phyloP scores from a whole-genome alignment of 2,888 invertebrate species.

The Ormyrus thymus region DNA sequence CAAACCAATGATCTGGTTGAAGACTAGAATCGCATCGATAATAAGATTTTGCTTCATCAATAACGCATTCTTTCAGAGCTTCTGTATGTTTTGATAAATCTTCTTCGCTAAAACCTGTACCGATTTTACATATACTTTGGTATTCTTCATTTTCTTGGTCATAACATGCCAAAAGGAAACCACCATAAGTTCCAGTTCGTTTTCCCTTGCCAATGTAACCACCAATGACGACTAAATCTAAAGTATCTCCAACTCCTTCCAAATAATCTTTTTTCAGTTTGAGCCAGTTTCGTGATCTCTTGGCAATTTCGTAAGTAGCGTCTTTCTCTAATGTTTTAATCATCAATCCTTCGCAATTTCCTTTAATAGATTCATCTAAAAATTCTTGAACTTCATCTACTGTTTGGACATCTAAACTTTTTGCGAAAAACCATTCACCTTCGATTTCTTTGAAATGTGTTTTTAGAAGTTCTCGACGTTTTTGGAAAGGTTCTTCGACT shows the following conservation, averaged over 20 bases:
- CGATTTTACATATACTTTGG: slow-evolving; percentile 95
- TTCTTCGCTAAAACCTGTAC: slow-evolving; percentile 96
- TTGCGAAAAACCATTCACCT: slow-evolving; percentile 94
- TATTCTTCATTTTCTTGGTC: slow-evolving; percentile 93
- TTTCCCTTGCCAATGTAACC: slow-evolving; percentile 95
- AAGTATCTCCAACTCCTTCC: slow-evolving; percentile 95
- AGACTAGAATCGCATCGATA: slow-evolving; percentile 85
- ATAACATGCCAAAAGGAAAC: slow-evolving; percentile 95
- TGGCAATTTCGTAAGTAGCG: slow-evolving; percentile 97
- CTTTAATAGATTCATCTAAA: slow-evolving; percentile 94
- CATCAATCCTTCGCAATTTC: slow-evolving; percentile 99
- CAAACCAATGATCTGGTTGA: slow-evolving; percentile 93
- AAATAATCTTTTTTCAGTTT: slow-evolving; percentile 99
- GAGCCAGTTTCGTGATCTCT: slow-evolving; percentile 94
- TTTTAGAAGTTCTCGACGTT: slow-evolving; percentile 84
- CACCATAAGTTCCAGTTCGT: slow-evolving; percentile 94
- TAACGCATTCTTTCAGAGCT: slow-evolving; percentile 85
- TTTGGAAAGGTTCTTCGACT: slow-evolving; percentile 85
- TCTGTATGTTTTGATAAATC: slow-evolving; percentile 86
- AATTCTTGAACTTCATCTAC: slow-evolving; percentile 96
- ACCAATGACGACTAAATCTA: slow-evolving; percentile 97
- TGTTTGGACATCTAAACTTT: slow-evolving; percentile 85
- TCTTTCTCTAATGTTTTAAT: slow-evolving; percentile 93
- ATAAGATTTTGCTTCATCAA: slow-evolving; percentile 85
- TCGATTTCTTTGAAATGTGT: slow-evolving; percentile 83